A percentile compares a stretch with the other conserved stretches of the same genome.
These are phyloP conservation scores for Neodiprion fabricii DNA, from an alignment of 1,140 invertebrate species.

Conservation along the genomic window DNA sequence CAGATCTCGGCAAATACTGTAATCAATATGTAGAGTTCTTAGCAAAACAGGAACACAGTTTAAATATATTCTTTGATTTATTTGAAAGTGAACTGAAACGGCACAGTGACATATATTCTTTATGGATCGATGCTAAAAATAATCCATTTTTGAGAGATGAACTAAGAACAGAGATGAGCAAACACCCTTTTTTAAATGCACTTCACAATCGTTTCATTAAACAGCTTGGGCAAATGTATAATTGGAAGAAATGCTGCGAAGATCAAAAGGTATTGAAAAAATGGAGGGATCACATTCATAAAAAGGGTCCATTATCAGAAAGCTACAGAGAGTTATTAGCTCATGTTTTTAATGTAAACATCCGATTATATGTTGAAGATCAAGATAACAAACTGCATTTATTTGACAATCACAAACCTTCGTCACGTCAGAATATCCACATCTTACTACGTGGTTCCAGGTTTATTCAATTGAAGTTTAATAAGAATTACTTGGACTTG, in stretches of 20 bases:
- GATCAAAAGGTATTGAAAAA: background rate
- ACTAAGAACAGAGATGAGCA: background rate
- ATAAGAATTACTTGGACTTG: background rate
- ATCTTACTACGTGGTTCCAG: background rate
- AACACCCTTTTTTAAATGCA: background rate
- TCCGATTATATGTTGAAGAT: background rate
- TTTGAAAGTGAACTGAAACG: background rate
- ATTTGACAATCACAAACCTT: background rate
- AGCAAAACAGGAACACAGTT: background rate
- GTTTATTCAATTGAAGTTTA: background rate
- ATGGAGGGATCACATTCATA: background rate
- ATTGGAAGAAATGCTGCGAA: background rate
- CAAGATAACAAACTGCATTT: background rate
- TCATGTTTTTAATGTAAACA: background rate
- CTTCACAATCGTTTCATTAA: background rate
- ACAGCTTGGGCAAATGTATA: background rate
- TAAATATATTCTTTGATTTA: background rate
- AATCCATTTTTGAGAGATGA: background rate
- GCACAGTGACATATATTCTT: background rate
- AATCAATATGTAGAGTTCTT: background rate
- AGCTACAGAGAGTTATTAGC: conserved; percentile 4
- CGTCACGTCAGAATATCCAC: background rate
- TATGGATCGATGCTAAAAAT: background rate
- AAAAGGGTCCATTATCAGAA: background rate
- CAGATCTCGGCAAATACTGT: background rate